These are phyloP conservation scores for Caenorhabditis drosophilae DNA, from an alignment of 2,888 invertebrate genomes.

Conservation along the genomic window DNA sequence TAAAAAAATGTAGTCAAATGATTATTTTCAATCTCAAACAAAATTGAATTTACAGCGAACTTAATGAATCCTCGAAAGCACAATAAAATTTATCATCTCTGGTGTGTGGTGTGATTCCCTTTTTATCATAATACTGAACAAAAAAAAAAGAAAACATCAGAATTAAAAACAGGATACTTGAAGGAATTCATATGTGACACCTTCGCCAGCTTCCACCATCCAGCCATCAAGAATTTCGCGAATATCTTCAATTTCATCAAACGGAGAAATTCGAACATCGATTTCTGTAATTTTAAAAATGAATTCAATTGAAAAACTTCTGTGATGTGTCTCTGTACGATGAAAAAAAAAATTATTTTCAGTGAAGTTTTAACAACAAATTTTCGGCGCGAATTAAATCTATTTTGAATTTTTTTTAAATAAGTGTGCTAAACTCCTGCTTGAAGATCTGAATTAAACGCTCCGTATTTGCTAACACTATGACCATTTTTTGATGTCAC, in stretches of 20 bases:
- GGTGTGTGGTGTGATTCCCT: constrained; percentile 61
- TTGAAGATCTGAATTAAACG: too few species aligned
- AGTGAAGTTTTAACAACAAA: too few species aligned
- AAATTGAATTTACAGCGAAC: constrained; percentile 73
- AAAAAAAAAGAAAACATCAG: background rate
- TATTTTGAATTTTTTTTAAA: too few species aligned
- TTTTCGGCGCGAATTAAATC: too few species aligned
- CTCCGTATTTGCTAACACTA: too few species aligned
- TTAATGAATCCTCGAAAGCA: constrained; percentile 70
- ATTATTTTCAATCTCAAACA: too few species aligned
- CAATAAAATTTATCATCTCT: constrained; percentile 71
- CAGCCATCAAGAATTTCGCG: constrained; percentile 53
- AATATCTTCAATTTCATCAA: constrained; percentile 61
- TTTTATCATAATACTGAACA: constrained; percentile 46
- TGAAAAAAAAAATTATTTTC: too few species aligned
- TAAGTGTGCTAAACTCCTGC: too few species aligned
- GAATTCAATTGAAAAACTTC: background rate
- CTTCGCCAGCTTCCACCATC: constrained; percentile 62
- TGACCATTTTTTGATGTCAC: too few species aligned
- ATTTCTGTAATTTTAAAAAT: constrained; percentile 8
- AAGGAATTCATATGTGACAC: constrained; percentile 56
- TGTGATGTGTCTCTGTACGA: too few species aligned
- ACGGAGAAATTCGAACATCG: constrained; percentile 68
- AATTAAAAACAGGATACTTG: constrained; percentile 50
- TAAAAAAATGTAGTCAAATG: too few species aligned